Evolutionary conservation across 2,797 vertebrate genomes (phyloP).

Genomic region (Thaleichthys pacificus): DNA sequence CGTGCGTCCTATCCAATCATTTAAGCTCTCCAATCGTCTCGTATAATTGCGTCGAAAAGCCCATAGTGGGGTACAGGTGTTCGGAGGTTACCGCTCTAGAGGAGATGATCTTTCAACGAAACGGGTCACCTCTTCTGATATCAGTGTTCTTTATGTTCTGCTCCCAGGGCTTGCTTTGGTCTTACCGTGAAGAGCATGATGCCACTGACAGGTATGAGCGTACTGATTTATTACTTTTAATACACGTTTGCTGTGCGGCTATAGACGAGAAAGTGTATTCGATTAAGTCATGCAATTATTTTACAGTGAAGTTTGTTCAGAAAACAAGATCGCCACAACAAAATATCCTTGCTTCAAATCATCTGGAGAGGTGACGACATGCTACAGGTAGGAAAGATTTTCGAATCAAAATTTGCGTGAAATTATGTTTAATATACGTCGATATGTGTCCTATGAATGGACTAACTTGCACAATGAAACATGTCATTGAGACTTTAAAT

Average conservation of each 20-base stretch:
- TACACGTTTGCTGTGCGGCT: no score
- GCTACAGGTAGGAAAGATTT: conserved; percentile 83
- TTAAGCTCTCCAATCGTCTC: conserved; percentile 1
- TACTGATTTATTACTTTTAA: not conserved
- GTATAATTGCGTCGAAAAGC: conserved; percentile 1
- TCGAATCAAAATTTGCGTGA: not conserved
- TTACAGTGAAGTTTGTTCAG: conserved; percentile 85
- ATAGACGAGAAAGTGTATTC: no score
- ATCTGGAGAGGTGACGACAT: conserved; percentile 87
- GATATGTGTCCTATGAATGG: not conserved
- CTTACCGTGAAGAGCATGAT: conserved; percentile 84
- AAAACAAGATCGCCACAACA: conserved; percentile 87
- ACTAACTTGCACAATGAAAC: not conserved
- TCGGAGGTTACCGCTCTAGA: conserved; percentile 19
- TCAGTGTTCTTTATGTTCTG: conserved; percentile 67
- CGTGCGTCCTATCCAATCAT: conserved; percentile 27
- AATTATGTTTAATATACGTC: not conserved
- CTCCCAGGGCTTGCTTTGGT: conserved; percentile 81
- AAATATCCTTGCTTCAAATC: conserved; percentile 90
- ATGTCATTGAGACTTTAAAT: no score
- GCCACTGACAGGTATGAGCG: conserved; percentile 82
- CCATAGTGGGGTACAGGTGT: conserved; percentile 31
- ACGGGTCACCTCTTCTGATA: conserved; percentile 60
- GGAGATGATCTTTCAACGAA: conserved; percentile 63
- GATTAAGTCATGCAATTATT: not conserved